A percentile compares a stretch with the other conserved stretches of the same genome.
These are phyloP conservation scores for Trachymyrmex cornetzi DNA, from an alignment of 1,140 invertebrate species.

Conservation along the genomic window DNA sequence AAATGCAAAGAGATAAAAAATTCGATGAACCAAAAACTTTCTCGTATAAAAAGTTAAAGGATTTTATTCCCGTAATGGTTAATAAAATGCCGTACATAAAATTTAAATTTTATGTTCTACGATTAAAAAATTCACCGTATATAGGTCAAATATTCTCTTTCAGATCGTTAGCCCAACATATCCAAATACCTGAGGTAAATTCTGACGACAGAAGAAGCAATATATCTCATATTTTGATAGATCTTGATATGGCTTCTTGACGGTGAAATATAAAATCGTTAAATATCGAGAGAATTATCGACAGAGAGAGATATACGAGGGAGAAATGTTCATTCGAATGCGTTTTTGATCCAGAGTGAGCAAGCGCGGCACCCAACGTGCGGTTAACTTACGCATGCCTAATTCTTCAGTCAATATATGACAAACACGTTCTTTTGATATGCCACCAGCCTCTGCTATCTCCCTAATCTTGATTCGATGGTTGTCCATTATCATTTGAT, in stretches of 20 bases:
- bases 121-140: not conserved
- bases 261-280: not conserved
- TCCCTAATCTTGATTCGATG: too few relatives aligned
- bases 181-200: not conserved
- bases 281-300: not conserved
- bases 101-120: conserved; percentile 17
- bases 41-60: not conserved
- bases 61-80: conserved; percentile 12
- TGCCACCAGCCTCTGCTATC: too few relatives aligned
- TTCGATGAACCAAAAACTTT: conserved; percentile 3
- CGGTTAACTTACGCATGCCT: too few relatives aligned
- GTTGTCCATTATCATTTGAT: too few relatives aligned
- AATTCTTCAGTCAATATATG: too few relatives aligned
- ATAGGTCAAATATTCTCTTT: not conserved
- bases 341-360: too few relatives aligned
- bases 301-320: not conserved
- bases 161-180: not conserved
- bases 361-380: too few relatives aligned
- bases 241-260: not conserved
- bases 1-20: not conserved
- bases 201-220: not conserved
- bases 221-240: not conserved
- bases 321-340: too few relatives aligned
- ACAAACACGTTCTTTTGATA: too few relatives aligned
- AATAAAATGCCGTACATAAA: not conserved